Percentiles rank a stretch among this genome's conserved stretches.
phyloP scores from a whole-genome alignment of 2,797 vertebrate species.

The Erethizon dorsatum region DNA sequence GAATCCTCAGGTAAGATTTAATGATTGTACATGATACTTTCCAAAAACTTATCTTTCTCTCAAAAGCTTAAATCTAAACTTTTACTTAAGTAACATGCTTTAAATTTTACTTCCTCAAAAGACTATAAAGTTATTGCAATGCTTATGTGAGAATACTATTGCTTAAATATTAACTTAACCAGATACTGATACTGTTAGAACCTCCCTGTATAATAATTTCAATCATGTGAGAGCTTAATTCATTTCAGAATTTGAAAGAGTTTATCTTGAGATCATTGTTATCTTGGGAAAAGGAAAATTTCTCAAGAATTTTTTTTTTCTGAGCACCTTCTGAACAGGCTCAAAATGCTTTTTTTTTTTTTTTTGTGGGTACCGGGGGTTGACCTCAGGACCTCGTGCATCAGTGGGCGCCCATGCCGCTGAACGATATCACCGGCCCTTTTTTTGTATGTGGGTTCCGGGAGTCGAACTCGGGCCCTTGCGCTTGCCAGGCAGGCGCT shows the following conservation, averaged over 20 bases:
- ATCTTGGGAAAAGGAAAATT: slow-evolving; percentile 52
- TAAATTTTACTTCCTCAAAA: slow-evolving; percentile 65
- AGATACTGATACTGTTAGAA: not conserved
- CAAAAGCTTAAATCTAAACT: slow-evolving; percentile 45
- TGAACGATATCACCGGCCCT: too few relatives aligned
- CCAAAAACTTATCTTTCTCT: slow-evolving; percentile 20
- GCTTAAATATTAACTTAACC: slow-evolving; percentile 26
- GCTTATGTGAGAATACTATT: slow-evolving; percentile 40
- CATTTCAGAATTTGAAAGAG: slow-evolving; percentile 58
- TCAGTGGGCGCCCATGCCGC: too few relatives aligned
- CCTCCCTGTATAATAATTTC: slow-evolving; percentile 56
- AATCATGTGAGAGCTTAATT: slow-evolving; percentile 5
- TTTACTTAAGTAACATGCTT: slow-evolving; percentile 25
- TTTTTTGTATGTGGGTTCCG: too few relatives aligned
- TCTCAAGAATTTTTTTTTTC: slow-evolving; percentile 1
- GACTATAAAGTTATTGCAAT: not conserved
- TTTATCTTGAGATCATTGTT: slow-evolving; percentile 50
- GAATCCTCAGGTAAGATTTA: slow-evolving; percentile 93
- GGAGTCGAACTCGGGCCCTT: too few relatives aligned
- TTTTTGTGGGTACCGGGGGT: too few relatives aligned
- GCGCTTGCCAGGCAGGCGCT: too few relatives aligned
- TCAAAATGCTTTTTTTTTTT: too few relatives aligned
- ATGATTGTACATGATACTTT: not conserved
- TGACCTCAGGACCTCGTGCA: too few relatives aligned
- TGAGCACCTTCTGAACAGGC: not conserved